phyloP scores from a whole-genome alignment of 2,797 vertebrate species.

The Hydrolagus colliei region DNA sequence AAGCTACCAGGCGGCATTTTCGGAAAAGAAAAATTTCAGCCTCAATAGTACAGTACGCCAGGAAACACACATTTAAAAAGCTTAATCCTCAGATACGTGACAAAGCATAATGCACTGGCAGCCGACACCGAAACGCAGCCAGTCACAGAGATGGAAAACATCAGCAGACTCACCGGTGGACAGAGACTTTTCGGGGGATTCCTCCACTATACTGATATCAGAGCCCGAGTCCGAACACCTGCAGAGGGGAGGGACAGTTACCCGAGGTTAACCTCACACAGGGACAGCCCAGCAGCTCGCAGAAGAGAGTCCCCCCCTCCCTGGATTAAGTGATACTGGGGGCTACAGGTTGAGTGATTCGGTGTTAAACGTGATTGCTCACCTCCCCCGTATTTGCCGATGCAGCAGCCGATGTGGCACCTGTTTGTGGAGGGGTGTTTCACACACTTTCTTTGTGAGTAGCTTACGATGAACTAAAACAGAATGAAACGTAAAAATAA shows the following conservation, averaged over 20 bases:
- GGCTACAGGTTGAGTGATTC: not conserved
- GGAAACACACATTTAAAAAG: too few relatives aligned
- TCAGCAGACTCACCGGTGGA: conserved; percentile 55
- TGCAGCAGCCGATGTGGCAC: conserved; percentile 72
- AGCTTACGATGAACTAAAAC: conserved; percentile 66
- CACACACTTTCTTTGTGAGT: conserved; percentile 78
- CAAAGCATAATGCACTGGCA: too few relatives aligned
- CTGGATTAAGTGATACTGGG: not conserved
- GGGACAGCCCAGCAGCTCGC: not conserved
- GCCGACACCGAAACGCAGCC: too few relatives aligned
- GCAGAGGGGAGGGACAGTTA: conserved; percentile 35
- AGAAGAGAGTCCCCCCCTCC: not conserved
- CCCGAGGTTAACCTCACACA: not conserved
- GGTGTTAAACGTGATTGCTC: conserved; percentile 38
- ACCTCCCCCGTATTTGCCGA: conserved; percentile 81
- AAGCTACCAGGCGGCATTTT: not conserved
- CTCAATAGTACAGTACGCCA: not conserved
- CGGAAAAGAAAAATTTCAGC: not conserved
- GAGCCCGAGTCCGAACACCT: conserved; percentile 66
- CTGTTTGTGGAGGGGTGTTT: conserved; percentile 86
- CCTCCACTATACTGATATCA: conserved; percentile 75
- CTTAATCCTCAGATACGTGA: too few relatives aligned
- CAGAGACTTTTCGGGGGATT: conserved; percentile 77
- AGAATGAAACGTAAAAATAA: not conserved
- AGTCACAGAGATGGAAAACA: too few relatives aligned